These are phyloP conservation scores for Neodiprion fabricii DNA, from an alignment of 1,140 invertebrate species.

Conservation along the genomic window DNA sequence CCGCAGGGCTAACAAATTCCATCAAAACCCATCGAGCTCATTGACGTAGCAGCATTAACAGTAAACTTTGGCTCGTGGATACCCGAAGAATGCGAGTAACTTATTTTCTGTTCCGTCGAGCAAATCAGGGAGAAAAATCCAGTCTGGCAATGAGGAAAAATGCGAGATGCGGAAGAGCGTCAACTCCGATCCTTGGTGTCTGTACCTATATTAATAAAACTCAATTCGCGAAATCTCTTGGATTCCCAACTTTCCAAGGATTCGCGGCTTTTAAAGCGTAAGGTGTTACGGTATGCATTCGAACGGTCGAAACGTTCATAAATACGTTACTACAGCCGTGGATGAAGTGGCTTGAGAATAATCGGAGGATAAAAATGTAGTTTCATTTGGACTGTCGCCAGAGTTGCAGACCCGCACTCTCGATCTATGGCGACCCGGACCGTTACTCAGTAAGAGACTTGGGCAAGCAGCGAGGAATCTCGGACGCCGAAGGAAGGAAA, in stretches of 20 bases:
- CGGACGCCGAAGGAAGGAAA: background rate
- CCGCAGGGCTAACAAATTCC: no score
- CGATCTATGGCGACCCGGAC: background rate
- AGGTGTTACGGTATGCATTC: no score
- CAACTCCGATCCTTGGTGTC: slow-evolving; percentile 24
- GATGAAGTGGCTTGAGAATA: slow-evolving; percentile 4
- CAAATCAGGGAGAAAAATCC: no score
- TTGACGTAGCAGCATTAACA: no score
- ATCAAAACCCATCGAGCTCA: no score
- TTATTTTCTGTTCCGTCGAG: no score
- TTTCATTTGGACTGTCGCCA: slow-evolving; percentile 1
- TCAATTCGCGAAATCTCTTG: background rate
- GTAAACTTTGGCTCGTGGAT: no score
- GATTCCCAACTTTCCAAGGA: no score
- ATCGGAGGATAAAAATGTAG: background rate
- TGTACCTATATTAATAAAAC: slow-evolving; percentile 22
- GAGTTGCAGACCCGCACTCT: background rate
- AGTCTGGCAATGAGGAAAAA: no score
- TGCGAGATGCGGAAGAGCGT: slow-evolving; percentile 9
- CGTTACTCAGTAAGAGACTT: slow-evolving; percentile 1
- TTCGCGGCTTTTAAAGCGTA: no score
- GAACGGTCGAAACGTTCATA: background rate
- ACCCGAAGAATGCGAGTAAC: no score
- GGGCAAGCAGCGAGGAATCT: background rate
- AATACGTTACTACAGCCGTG: background rate